phyloP scores from a whole-genome alignment of 2,888 invertebrate genomes.

The Rhodophaea formosa region DNA sequence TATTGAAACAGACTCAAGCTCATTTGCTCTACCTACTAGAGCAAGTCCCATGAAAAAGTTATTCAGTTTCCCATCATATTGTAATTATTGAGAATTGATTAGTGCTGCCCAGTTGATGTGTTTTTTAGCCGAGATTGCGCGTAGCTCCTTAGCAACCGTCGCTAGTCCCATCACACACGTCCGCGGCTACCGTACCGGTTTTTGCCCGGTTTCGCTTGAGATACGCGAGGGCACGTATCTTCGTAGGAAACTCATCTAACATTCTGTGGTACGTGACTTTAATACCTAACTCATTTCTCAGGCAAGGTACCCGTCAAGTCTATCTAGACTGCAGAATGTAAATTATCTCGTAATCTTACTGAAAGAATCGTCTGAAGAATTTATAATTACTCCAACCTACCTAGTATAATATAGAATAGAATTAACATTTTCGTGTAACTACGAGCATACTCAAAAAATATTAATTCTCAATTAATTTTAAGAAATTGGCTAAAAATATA shows the following conservation, averaged over 20 bases:
- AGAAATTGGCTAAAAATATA: too few relatives aligned
- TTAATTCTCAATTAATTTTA: too few relatives aligned
- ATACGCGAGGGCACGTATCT: slow-evolving; percentile 5
- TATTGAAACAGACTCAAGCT: too few relatives aligned
- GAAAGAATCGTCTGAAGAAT: neutral
- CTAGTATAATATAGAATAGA: neutral
- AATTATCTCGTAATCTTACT: neutral
- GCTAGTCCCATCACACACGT: slow-evolving; percentile 1
- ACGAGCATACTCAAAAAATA: too few relatives aligned
- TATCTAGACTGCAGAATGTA: neutral
- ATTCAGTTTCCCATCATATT: slow-evolving; percentile 8
- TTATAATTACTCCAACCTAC: neutral
- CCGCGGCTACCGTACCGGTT: slow-evolving; percentile 14
- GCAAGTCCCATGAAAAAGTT: neutral
- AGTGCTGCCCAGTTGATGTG: slow-evolving; percentile 2
- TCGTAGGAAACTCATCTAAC: slow-evolving; percentile 5
- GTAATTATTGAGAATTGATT: slow-evolving; percentile 9
- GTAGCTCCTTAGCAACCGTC: slow-evolving; percentile 6
- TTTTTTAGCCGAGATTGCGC: slow-evolving; percentile 7
- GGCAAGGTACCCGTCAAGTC: neutral
- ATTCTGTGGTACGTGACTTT: slow-evolving; percentile 6
- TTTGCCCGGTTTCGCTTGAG: slow-evolving; percentile 12
- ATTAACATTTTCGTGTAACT: neutral
- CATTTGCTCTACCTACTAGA: neutral
- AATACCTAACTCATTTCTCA: slow-evolving; percentile 7